These are phyloP conservation scores for Loris lydekkerianus DNA, from an alignment of 2,797 vertebrate species.

Conservation along the genomic window DNA sequence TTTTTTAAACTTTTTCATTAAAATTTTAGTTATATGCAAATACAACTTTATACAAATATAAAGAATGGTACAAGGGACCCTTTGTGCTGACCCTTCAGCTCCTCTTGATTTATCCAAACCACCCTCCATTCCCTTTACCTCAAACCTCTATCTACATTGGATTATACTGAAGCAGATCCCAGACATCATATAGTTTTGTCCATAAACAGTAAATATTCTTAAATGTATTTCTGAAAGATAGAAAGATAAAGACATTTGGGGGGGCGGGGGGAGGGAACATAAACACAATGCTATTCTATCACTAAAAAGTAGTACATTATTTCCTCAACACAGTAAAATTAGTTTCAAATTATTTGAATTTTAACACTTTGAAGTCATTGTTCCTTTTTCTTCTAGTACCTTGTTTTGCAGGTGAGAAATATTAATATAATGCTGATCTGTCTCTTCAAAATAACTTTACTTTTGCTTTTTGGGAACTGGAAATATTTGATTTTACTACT, in stretches of 20 bases:
- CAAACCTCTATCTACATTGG: not conserved
- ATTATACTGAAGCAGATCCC: not conserved
- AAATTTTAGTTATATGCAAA: not conserved
- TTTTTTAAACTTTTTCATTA: not conserved
- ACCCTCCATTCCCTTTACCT: too few species aligned
- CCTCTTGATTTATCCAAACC: not conserved
- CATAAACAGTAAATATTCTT: not conserved
- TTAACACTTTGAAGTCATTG: not conserved
- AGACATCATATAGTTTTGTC: slow-evolving; percentile 11
- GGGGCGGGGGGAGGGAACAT: not conserved
- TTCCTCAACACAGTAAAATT: slow-evolving; percentile 6
- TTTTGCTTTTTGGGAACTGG: slow-evolving; percentile 18
- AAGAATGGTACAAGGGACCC: not conserved
- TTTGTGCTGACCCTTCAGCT: not conserved
- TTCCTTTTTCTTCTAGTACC: slow-evolving; percentile 4
- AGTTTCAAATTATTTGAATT: not conserved
- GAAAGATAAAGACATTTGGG: not conserved
- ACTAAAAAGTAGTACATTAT: not conserved
- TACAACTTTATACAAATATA: not conserved
- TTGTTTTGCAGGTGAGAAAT: not conserved
- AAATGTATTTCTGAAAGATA: not conserved
- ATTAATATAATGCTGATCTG: not conserved
- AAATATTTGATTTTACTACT: not conserved
- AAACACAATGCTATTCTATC: not conserved
- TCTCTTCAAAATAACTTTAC: not conserved